Evolutionary conservation across 2,797 vertebrate genomes (phyloP).

Genomic region (Sphenopsis melanotis): DNA sequence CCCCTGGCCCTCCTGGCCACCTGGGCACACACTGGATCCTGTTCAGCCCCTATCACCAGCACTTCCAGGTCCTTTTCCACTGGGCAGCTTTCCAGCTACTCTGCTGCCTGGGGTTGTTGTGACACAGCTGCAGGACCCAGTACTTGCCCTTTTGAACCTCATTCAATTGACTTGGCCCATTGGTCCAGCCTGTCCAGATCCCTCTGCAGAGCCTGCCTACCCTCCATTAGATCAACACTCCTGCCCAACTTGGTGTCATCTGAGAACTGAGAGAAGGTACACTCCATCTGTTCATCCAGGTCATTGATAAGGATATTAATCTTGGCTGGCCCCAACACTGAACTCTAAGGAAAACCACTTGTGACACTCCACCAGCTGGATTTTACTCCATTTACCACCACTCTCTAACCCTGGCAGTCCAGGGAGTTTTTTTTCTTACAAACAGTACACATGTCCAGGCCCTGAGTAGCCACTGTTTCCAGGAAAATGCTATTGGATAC

Average conservation of each 20-base stretch:
- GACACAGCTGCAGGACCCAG: neutral
- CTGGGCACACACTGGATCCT: fast-evolving
- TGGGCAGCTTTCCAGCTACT: neutral
- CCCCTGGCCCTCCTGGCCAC: neutral
- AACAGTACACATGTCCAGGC: neutral
- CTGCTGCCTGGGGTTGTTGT: neutral
- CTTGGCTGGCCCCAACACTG: neutral
- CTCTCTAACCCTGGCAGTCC: neutral
- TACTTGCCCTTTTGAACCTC: neutral
- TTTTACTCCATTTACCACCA: neutral
- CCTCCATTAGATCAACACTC: neutral
- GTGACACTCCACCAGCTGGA: fast-evolving
- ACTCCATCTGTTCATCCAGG: neutral
- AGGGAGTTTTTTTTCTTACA: neutral
- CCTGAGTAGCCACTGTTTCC: neutral
- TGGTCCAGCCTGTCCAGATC: neutral
- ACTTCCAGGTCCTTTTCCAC: neutral
- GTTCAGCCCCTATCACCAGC: neutral
- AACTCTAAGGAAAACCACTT: neutral
- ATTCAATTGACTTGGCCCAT: neutral
- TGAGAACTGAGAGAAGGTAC: neutral
- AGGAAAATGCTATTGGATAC: neutral
- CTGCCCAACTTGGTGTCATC: neutral
- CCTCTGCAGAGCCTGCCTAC: neutral
- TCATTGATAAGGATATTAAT: neutral